Evolutionary conservation across 2,888 invertebrate species (phyloP).

Genomic region (Colletes collaris): DNA sequence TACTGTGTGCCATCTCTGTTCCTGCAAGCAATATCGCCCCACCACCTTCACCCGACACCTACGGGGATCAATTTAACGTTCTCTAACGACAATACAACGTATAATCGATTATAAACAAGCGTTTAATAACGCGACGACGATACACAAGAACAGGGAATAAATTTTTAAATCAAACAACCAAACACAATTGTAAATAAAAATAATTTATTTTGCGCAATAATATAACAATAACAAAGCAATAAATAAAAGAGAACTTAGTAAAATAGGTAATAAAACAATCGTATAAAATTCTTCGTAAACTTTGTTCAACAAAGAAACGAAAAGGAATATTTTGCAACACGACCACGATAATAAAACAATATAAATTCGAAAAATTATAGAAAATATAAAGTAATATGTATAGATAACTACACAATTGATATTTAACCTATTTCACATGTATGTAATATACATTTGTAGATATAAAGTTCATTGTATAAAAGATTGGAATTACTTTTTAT

Average conservation of each 20-base stretch:
- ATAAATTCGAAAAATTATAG: not conserved
- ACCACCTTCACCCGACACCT: constrained; percentile 64
- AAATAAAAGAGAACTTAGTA: not conserved
- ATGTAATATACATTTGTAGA: constrained; percentile 4
- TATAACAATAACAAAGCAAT: constrained; percentile 17
- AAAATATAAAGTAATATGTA: constrained; percentile 11
- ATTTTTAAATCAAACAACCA: constrained; percentile 23
- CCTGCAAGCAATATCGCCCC: constrained; percentile 55
- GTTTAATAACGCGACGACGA: not conserved
- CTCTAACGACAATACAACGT: not conserved
- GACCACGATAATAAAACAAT: not conserved
- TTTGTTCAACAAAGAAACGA: not conserved
- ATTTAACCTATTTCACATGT: constrained; percentile 1
- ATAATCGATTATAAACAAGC: not conserved
- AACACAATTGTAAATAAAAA: constrained; percentile 35
- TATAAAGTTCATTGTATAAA: constrained; percentile 7
- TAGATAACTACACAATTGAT: not conserved
- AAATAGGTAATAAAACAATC: constrained; percentile 12
- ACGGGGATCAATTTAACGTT: constrained; percentile 29
- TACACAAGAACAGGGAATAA: not conserved
- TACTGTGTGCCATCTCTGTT: constrained; percentile 65
- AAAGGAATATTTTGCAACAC: not conserved
- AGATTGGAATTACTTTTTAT: constrained; percentile 10
- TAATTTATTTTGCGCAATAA: constrained; percentile 40
- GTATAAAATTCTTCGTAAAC: constrained; percentile 6